Percentiles rank a stretch among this genome's conserved stretches.
These are phyloP conservation scores for Anas flavirostris DNA, from an alignment of 2,797 vertebrate genomes.

Conservation along the genomic window DNA sequence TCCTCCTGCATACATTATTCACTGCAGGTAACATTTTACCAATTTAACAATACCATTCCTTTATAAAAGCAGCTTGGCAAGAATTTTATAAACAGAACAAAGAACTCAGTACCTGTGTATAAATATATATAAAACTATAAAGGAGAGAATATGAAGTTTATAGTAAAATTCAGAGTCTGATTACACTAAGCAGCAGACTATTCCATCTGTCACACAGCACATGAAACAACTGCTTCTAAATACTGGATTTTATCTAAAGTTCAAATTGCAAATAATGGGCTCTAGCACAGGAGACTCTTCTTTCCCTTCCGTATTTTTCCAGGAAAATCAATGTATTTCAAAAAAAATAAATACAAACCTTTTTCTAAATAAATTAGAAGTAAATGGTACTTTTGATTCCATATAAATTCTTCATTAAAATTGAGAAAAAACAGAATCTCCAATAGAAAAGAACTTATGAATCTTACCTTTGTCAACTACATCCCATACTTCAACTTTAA, in stretches of 20 bases:
- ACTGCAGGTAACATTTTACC: background rate
- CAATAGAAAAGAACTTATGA: background rate
- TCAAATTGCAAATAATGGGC: background rate
- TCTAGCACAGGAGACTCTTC: background rate
- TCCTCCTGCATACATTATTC: background rate
- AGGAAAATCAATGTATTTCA: background rate
- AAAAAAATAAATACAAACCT: background rate
- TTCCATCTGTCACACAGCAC: background rate
- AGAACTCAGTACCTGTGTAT: background rate
- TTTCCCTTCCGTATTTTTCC: background rate
- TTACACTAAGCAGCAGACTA: background rate
- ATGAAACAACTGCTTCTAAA: background rate
- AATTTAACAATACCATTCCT: background rate
- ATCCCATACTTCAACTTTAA: constrained; percentile 99
- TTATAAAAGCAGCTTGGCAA: background rate
- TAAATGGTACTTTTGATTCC: background rate
- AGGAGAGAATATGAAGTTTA: background rate
- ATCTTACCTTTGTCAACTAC: constrained; percentile 98
- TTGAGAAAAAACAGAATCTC: background rate
- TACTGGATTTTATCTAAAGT: background rate
- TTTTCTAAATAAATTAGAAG: background rate
- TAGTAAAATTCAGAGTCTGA: background rate
- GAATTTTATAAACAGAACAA: background rate
- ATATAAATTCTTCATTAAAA: background rate
- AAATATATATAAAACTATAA: background rate